Evolutionary conservation across 1,140 invertebrate species (phyloP).

Genomic region (Hyles euphorbiae): DNA sequence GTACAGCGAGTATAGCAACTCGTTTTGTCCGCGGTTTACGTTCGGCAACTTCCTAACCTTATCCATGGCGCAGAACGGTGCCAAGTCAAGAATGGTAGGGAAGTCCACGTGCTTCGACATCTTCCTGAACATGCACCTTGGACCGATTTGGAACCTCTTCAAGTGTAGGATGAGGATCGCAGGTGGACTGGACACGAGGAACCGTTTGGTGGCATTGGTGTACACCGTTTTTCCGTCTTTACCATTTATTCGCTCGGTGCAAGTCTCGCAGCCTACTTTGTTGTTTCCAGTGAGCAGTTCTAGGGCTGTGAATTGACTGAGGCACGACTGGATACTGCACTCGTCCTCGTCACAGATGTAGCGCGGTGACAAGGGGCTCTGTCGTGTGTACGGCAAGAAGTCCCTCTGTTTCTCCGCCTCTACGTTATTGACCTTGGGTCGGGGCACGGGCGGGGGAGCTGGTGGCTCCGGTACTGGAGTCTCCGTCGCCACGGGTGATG

Average conservation of each 20-base stretch:
- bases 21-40: constrained; percentile 78
- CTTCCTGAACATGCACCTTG: constrained; percentile 81
- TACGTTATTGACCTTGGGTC: constrained; percentile 37
- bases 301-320: constrained; percentile 92
- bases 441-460: constrained; percentile 27
- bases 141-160: constrained; percentile 88
- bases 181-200: constrained; percentile 93
- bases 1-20: constrained; percentile 92
- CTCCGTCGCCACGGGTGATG: constrained; percentile 29
- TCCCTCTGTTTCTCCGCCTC: constrained; percentile 41
- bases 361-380: constrained; percentile 76
- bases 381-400: constrained; percentile 40
- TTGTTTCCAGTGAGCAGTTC: constrained; percentile 94
- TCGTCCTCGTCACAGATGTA: constrained; percentile 86
- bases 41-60: constrained; percentile 82
- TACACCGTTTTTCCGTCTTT: constrained; percentile 85
- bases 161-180: constrained; percentile 95
- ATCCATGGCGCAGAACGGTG: constrained; percentile 90
- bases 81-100: constrained; percentile 89
- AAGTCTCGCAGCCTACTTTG: constrained; percentile 93
- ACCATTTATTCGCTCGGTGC: constrained; percentile 84
- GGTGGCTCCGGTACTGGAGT: constrained; percentile 15
- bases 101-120: constrained; percentile 92
- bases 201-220: constrained; percentile 93
- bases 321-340: constrained; percentile 89